Evolutionary conservation across 2,888 invertebrate species (phyloP), one percentile per base, ranked within the genome.

Genomic region (Drosophila kokeensis): DNA sequence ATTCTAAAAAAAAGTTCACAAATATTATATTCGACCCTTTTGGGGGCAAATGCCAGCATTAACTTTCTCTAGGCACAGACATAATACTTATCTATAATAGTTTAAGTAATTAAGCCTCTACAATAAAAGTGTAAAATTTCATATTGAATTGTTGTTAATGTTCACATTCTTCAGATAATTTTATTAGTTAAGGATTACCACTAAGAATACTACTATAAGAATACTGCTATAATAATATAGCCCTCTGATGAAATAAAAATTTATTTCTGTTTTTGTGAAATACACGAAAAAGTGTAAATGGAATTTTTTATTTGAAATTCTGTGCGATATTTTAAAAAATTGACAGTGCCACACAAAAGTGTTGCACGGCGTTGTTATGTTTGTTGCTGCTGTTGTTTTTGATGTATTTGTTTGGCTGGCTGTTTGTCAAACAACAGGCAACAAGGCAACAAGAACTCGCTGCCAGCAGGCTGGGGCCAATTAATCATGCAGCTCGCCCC

Each of bases 401-500:
- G 53, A 81, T 72, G 45, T 75, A 69, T 65, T 71, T 74, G 68
- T 69, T 88, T 59, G 30, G 71, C 58, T 76, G 45, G 27, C 61
- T 77, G 79, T 85, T 69, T 77, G 79, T 85, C 84, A 72, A 68
- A 57, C 58, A 45, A 45, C 21, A 10, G 30, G 30, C 30, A 30
- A 30, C 30, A 30, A 15, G 45, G 64, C 21, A 54, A 18, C 55
- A 53, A 49, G 61, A 76, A 57, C 68, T 71, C 59, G 65, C 48
- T 57, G 73, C 59, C 60, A 60, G 73, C 59, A 81, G 74, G 62
- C 68, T 75, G 76, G 62, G 52, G 60, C 78, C 85, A 87, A 87
- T 87, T 89, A 85, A 87, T 87, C 87, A 87, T 65, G 63, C 58
- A 64, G 61, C 69, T 74, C 66, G 85, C 81, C 83, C 90, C 87